Percentiles rank a stretch among this genome's conserved stretches.
phyloP scores from a whole-genome alignment of 2,113 vertebrate genomes.

The Chrysemys picta region DNA sequence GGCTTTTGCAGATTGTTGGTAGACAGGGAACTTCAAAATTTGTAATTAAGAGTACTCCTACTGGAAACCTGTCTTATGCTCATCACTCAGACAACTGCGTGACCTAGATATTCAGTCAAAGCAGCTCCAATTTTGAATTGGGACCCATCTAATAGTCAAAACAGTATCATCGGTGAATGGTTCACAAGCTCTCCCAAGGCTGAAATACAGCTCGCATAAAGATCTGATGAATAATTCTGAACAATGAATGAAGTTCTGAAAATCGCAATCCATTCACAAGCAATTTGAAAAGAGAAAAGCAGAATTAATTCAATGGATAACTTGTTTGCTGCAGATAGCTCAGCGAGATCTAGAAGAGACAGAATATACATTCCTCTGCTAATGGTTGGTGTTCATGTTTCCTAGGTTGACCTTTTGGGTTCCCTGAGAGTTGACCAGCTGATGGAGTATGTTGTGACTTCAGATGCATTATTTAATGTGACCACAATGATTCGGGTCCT shows the following conservation, averaged over 20 bases:
- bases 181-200: not conserved
- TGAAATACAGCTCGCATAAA: not conserved
- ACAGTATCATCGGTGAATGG: not conserved
- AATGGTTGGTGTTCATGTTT: not conserved
- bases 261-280: not conserved
- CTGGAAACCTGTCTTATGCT: not conserved
- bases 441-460: constrained; percentile 3
- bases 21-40: not conserved
- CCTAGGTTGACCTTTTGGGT: not conserved
- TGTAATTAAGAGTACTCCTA: not conserved
- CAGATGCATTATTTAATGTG: not conserved
- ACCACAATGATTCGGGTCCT: not conserved
- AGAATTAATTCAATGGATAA: not conserved
- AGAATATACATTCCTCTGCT: not conserved
- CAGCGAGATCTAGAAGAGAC: not conserved
- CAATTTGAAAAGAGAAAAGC: not conserved
- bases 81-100: not conserved
- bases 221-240: not conserved
- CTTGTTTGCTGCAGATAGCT: not conserved
- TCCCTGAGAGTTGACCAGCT: constrained; percentile 9
- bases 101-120: not conserved
- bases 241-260: not conserved
- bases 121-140: not conserved
- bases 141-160: not conserved
- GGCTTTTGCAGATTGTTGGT: not conserved